Base-by-base conservation (phyloP, 2,888 invertebrate species). In the Meteorus cinctellus region DNA sequence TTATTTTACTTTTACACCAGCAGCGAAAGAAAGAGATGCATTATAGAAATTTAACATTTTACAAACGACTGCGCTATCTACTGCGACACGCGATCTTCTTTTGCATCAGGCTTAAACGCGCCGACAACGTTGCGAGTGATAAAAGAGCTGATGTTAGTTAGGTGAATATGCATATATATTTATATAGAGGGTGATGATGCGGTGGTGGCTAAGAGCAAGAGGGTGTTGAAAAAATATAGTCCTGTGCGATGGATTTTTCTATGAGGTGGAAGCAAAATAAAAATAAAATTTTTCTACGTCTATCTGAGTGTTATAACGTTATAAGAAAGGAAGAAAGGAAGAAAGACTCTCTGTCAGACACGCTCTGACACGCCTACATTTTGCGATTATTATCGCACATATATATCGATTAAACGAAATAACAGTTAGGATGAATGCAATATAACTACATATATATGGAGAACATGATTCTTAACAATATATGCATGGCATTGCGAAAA, bases 21-120 rank as follows among this genome's bases (percentile, higher is more conserved):
- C 14, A 45, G n/a, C n/a, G 48, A 48, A 48, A 48, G 16, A n/a
- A n/a, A n/a, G 85, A 86, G 84, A 87, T 88, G 88, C 86, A 87
- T 88, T 86, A 86, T 87, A 84, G 55, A 19, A 87, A 88, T 89
- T 88, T 88, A 86, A 87, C 85, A 86, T 86, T 87, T 86, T 85
- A 87, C 86, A 86, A 88, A 88, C 86, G 85, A 84, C 84, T 81
- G 77, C 84, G 86, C 84, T 87, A 88, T 87, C 86, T 87, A 77
- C 81, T 75, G 80, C 82, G 84, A 86, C 85, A 85, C 85, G 86
- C 86, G 84, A 88, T 87, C 41, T 55, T 82, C 81, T 85, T 55
- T 87, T 83, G 84, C 48, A 29, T 41, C 45, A 84, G 85, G 77
- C 72, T 77, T 77, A 67, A 77, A 77, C 62, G 60, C 67, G 75